These are phyloP conservation scores for Enteromius thamalakanensis DNA, from an alignment of 2,797 vertebrate species.

Conservation along the genomic window DNA sequence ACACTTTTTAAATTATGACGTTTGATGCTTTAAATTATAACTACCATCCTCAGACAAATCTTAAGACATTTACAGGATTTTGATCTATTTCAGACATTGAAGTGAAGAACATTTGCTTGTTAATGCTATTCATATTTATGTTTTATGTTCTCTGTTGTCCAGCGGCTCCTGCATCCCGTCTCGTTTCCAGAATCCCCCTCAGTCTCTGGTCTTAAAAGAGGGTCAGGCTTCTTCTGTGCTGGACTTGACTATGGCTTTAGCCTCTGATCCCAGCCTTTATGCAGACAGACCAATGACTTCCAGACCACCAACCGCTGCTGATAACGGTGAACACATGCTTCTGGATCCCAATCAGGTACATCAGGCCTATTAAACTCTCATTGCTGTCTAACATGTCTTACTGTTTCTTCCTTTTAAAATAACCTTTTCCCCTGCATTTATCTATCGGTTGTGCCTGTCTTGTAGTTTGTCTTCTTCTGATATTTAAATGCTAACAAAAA, in stretches of 20 bases:
- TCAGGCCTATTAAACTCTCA: not conserved
- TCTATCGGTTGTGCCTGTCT: no score
- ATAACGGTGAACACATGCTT: conserved; percentile 73
- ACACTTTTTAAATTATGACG: not conserved
- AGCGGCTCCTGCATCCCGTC: conserved; percentile 89
- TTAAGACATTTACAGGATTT: not conserved
- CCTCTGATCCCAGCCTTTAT: conserved; percentile 59
- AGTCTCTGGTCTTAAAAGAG: conserved; percentile 84
- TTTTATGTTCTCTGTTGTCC: conserved; percentile 24
- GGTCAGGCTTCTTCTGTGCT: conserved; percentile 80
- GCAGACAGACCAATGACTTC: conserved; percentile 59
- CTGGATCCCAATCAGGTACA: conserved; percentile 81
- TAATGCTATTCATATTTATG: not conserved
- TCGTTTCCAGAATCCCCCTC: conserved; percentile 88
- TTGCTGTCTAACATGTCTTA: not conserved
- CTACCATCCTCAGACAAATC: not conserved
- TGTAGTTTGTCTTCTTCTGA: not conserved
- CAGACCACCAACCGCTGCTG: conserved; percentile 73
- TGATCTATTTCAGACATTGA: not conserved
- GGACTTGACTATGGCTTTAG: conserved; percentile 71
- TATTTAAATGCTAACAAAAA: not conserved
- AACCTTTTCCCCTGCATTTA: not conserved
- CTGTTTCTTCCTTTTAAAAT: not conserved
- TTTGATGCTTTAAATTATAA: not conserved
- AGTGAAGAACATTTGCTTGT: not conserved